phyloP scores from a whole-genome alignment of 2,113 vertebrate species.

The Macquaria australasica region DNA sequence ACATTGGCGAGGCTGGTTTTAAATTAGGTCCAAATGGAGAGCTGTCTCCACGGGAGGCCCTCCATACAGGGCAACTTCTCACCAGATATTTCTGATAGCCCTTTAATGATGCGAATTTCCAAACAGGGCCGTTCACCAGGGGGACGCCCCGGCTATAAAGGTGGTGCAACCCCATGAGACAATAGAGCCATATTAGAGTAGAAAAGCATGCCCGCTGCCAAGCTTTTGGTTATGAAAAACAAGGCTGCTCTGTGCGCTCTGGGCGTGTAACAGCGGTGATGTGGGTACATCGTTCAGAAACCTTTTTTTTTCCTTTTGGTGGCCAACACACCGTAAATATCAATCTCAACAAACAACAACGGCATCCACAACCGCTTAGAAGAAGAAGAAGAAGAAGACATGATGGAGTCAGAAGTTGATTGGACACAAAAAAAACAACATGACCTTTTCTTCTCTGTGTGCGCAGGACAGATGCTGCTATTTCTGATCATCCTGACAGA shows the following conservation, averaged over 20 bases:
- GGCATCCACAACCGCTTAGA: background rate
- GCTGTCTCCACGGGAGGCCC: slow-evolving; percentile 66
- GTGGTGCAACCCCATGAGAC: slow-evolving; percentile 56
- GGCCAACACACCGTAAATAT: slow-evolving; percentile 37
- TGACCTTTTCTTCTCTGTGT: slow-evolving; percentile 66
- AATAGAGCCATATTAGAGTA: slow-evolving; percentile 44
- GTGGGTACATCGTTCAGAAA: slow-evolving; percentile 7
- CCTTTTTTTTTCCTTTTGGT: background rate
- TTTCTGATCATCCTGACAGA: slow-evolving; percentile 57
- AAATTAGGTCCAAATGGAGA: slow-evolving; percentile 73
- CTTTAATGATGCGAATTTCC: slow-evolving; percentile 68
- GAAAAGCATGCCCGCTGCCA: slow-evolving; percentile 43
- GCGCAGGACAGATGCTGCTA: slow-evolving; percentile 53
- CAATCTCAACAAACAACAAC: slow-evolving; percentile 28
- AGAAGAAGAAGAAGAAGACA: slow-evolving; percentile 29
- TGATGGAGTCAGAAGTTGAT: slow-evolving; percentile 58
- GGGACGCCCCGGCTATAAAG: slow-evolving; percentile 54
- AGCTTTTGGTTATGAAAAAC: slow-evolving; percentile 42
- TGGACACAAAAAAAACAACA: slow-evolving; percentile 58
- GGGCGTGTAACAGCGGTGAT: slow-evolving; percentile 18
- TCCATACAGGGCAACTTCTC: slow-evolving; percentile 49
- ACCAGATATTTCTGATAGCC: slow-evolving; percentile 64
- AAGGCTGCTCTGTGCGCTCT: slow-evolving; percentile 15
- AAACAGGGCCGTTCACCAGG: slow-evolving; percentile 45
- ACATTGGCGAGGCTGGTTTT: slow-evolving; percentile 54